Conservation (phyloP, 2,797 vertebrate species). For the Artibeus jamaicensis region DNA sequence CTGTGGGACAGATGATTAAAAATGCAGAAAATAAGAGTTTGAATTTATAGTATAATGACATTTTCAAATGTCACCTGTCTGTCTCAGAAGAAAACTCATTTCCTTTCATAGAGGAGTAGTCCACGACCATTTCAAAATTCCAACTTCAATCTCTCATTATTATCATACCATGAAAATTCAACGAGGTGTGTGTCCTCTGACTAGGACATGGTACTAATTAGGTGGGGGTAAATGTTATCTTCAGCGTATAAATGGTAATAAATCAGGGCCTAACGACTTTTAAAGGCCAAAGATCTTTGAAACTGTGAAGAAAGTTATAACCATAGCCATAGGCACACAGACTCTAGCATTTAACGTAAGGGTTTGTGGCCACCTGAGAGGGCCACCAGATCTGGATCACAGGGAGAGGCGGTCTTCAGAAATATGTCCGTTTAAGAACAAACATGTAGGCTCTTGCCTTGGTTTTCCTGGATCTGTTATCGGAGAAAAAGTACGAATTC, state of each 20-base stretch:
- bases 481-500: conserved; percentile 32
- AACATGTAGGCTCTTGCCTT: not conserved
- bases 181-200: not conserved
- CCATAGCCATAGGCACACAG: not conserved
- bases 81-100: conserved; percentile 12
- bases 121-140: conserved; percentile 25
- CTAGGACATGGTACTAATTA: not conserved
- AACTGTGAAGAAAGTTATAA: not conserved
- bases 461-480: conserved; percentile 40
- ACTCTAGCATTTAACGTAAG: not conserved
- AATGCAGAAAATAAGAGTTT: not conserved
- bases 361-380: not conserved
- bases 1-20: not conserved
- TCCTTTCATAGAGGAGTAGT: conserved; percentile 4
- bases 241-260: not conserved
- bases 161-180: conserved; percentile 10
- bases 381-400: not conserved
- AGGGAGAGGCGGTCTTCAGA: not conserved
- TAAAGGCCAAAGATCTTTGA: not conserved
- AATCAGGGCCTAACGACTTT: not conserved
- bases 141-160: not conserved
- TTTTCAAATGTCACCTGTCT: conserved; percentile 35
- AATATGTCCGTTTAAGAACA: not conserved
- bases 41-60: not conserved
- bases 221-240: not conserved